Base-by-base conservation (phyloP, 2,888 invertebrate genomes). In the Gandaritis pyraliata region DNA sequence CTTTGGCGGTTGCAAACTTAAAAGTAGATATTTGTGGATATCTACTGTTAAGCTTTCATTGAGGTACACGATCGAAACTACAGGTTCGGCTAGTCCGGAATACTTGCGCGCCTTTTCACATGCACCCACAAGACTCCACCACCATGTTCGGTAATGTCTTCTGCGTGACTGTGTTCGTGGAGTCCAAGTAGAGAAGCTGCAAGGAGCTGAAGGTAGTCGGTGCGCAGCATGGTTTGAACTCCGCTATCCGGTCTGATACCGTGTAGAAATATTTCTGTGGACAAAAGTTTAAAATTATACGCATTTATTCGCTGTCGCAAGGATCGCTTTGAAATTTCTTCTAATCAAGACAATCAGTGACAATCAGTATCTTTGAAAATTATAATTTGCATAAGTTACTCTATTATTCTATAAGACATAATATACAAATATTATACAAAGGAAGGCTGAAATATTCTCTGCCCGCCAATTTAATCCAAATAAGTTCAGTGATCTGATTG, bases 61-160 rank as follows among this genome's bases (percentile, higher is more conserved):
- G 12, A 39, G n/a, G 43, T 15, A 45, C 41, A 41, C 41, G 38
- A 38, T 12, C 38, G 38, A n/a, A 38, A 38, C 6, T 6, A n/a
- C 12, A 12, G 6, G 4, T 46, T 5, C 23, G 12, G 1, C 12
- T n/a, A 6, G 4, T 46, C n/a, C 23, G 12, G 1, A 23, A 46
- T 7, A 46, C 7, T 23, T 23, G 1, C n/a, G 1, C 1, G 0
- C 2, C 30, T 13, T 8, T 15, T 29, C 23, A 59, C 95, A 96
- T 96, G 79, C 98, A 98, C 15, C 97, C 97, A 81, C 98, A 98
- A 6, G 96, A 95, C 72, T 97, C 97, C n/a, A 97, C 97, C 43
- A 97, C 95, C 97, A 98, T 97, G 75, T 97, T 97, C 0, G 97
- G 96, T 62, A 98, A 85, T 0, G 95, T 95, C 78, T 96, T 96